These are phyloP conservation scores for Caenorhabditis sp. DNA, from an alignment of 2,888 invertebrate genomes.

Conservation along the genomic window DNA sequence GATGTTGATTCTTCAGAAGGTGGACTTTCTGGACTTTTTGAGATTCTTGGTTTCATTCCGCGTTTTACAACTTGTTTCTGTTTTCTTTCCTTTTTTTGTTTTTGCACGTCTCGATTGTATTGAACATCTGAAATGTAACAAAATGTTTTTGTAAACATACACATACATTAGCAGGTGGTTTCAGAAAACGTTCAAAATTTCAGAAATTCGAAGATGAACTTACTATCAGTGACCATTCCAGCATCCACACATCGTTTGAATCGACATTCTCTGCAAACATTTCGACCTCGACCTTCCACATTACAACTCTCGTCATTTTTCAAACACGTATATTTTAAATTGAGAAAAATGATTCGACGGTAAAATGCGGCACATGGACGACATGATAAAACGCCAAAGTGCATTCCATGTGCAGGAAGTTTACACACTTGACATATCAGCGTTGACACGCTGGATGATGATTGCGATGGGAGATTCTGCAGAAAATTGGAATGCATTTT, in stretches of 20 bases:
- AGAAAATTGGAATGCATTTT: no score
- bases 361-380: constrained; percentile 38
- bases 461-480: constrained; percentile 4
- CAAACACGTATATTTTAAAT: constrained; percentile 25
- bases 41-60: background rate
- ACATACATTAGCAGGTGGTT: no score
- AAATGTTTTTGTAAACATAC: no score
- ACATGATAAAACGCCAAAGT: constrained; percentile 33
- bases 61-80: background rate
- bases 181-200: no score
- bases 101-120: constrained; percentile 37
- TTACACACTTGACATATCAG: constrained; percentile 28
- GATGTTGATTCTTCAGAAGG: constrained; percentile 25
- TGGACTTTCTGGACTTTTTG: constrained; percentile 3
- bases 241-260: constrained; percentile 21
- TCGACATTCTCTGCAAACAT: constrained; percentile 38
- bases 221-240: constrained; percentile 36
- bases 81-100: constrained; percentile 3
- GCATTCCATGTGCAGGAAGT: constrained; percentile 29
- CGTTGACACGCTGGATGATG: background rate
- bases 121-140: constrained; percentile 22
- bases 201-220: constrained; percentile 6
- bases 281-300: constrained; percentile 36
- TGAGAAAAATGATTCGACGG: constrained; percentile 34
- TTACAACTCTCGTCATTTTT: constrained; percentile 17